phyloP scores from a whole-genome alignment of 2,113 vertebrate species.

The Penelope pileata region DNA sequence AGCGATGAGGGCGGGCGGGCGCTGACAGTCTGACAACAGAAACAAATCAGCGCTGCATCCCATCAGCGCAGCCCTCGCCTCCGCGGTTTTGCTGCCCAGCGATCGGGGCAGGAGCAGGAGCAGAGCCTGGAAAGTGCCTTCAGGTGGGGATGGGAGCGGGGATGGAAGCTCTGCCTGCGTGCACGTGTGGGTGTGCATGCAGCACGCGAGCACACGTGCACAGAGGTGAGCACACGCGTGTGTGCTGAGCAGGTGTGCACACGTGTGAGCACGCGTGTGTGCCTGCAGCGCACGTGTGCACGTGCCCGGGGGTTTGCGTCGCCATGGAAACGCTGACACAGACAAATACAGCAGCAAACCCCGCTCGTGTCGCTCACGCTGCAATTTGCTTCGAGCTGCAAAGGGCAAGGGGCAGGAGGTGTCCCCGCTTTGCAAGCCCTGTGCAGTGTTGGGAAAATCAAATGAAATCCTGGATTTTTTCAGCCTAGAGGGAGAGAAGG shows the following conservation, averaged over 20 bases:
- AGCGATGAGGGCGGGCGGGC: accelerated
- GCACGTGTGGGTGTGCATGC: background rate
- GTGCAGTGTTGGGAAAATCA: no score
- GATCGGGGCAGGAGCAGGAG: no score
- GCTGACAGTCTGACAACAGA: accelerated
- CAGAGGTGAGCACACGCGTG: background rate
- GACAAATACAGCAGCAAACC: background rate
- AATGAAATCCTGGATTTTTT: background rate
- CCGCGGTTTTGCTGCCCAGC: background rate
- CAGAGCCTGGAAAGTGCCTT: background rate
- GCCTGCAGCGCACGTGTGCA: background rate
- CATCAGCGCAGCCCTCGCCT: background rate
- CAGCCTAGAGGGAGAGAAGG: background rate
- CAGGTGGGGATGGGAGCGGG: background rate
- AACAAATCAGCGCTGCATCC: background rate
- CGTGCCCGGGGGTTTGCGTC: background rate
- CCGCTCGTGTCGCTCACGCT: background rate
- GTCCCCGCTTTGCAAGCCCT: background rate
- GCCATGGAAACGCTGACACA: constrained; percentile 66
- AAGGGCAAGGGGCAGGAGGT: background rate
- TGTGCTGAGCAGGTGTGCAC: background rate
- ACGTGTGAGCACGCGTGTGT: background rate
- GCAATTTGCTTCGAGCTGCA: background rate
- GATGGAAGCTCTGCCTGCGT: background rate
- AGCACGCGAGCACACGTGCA: background rate